Evolutionary conservation across 1,140 invertebrate genomes (phyloP).

Genomic region (Brachionus asplanchnoidis): DNA sequence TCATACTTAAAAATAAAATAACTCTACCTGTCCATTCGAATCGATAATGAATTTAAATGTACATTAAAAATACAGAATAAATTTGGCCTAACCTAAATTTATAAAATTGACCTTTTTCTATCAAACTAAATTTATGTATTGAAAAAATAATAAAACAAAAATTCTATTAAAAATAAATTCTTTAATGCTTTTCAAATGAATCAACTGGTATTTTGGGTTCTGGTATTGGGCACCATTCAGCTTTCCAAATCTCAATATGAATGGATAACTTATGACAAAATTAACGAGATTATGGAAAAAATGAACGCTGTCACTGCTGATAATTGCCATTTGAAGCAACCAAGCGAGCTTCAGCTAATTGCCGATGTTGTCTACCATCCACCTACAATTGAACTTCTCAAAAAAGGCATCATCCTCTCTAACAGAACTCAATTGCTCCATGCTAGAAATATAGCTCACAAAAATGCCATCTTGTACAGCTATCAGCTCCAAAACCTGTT

Average conservation of each 20-base stretch:
- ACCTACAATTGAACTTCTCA: conserved; percentile 87
- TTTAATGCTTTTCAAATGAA: neutral
- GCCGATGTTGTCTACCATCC: conserved; percentile 77
- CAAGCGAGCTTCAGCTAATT: conserved; percentile 76
- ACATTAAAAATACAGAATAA: neutral
- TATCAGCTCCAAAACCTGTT: conserved; percentile 71
- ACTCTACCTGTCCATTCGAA: neutral
- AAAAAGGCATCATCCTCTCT: conserved; percentile 87
- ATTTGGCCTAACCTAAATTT: conserved; percentile 19
- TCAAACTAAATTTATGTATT: neutral
- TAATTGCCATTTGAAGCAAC: conserved; percentile 80
- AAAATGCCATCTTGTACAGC: conserved; percentile 82
- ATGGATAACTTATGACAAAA: conserved; percentile 78
- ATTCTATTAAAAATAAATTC: neutral
- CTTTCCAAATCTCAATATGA: conserved; percentile 65
- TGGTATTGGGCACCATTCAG: neutral
- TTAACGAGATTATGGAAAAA: conserved; percentile 75
- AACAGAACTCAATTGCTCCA: conserved; percentile 86
- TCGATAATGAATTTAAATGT: neutral
- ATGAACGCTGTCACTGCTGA: conserved; percentile 72
- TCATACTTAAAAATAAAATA: neutral
- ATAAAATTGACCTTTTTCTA: neutral
- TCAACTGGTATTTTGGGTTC: neutral
- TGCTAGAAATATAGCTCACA: conserved; percentile 90
- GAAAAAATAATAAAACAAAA: neutral